Evolutionary conservation across 2,113 vertebrate genomes (phyloP).

Genomic region (Gymnocephalus cernua): DNA sequence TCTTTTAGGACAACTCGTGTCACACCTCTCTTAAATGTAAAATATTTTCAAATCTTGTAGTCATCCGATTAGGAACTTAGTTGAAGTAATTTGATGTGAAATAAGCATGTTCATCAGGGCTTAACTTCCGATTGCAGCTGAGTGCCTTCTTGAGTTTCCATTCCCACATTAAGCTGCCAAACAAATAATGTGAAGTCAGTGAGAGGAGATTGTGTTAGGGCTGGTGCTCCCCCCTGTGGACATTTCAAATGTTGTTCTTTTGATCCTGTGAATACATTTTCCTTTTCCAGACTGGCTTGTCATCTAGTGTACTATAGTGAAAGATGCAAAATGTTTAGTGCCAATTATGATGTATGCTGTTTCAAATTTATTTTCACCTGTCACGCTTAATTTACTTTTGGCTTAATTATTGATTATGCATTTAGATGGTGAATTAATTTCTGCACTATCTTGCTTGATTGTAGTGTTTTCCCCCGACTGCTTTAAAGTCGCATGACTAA

Average conservation of each 20-base stretch:
- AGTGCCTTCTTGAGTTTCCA: conserved; percentile 55
- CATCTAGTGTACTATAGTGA: background rate
- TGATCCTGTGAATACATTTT: background rate
- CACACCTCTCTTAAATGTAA: conserved; percentile 19
- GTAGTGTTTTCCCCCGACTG: background rate
- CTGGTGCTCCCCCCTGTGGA: conserved; percentile 67
- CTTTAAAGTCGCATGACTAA: background rate
- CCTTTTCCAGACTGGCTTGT: background rate
- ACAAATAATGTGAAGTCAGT: conserved; percentile 4
- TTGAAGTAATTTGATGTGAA: conserved; percentile 70
- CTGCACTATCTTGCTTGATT: background rate
- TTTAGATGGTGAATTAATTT: background rate
- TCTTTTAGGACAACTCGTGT: conserved; percentile 59
- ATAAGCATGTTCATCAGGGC: conserved; percentile 56
- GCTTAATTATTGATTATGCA: no score
- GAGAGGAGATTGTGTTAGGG: conserved; percentile 1
- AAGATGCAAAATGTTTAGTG: background rate
- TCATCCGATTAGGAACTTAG: conserved; percentile 66
- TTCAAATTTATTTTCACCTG: background rate
- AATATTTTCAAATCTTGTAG: conserved; percentile 49
- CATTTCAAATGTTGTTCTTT: background rate
- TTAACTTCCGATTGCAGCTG: conserved; percentile 64
- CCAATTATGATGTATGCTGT: background rate
- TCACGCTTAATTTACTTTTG: background rate
- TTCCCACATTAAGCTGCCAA: conserved; percentile 57